These are phyloP conservation scores for Indri indri DNA, from an alignment of 2,113 vertebrate species.

Conservation along the genomic window DNA sequence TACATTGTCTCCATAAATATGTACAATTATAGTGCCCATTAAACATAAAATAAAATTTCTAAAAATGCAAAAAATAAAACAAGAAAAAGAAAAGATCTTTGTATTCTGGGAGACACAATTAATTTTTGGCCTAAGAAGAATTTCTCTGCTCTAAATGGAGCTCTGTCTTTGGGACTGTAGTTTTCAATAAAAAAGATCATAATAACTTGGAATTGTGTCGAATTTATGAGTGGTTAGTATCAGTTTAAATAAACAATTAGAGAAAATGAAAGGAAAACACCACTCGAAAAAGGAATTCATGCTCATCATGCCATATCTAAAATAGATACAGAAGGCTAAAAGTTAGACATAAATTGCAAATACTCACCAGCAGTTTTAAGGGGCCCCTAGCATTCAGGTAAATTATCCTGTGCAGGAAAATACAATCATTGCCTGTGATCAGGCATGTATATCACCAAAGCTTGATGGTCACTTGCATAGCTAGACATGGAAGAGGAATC, in stretches of 20 bases:
- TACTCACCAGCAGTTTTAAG: neutral
- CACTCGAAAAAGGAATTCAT: neutral
- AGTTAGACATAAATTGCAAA: neutral
- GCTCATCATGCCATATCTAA: neutral
- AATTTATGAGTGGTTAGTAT: neutral
- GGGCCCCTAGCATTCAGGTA: neutral
- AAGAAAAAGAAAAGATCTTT: neutral
- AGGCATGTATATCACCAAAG: neutral
- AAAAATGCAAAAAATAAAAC: neutral
- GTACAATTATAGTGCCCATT: neutral
- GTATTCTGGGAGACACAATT: neutral
- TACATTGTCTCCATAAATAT: neutral
- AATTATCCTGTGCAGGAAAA: neutral
- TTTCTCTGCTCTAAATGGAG: slow-evolving; percentile 15
- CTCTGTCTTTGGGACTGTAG: neutral
- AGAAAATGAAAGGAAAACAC: slow-evolving; percentile 1
- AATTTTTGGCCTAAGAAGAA: neutral
- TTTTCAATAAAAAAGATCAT: slow-evolving; percentile 42
- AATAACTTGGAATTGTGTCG: neutral
- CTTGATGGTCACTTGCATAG: neutral
- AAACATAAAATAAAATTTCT: neutral
- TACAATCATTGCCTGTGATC: neutral
- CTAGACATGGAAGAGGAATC: slow-evolving; percentile 5
- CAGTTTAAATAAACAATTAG: slow-evolving; percentile 38
- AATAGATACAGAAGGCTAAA: neutral